These are phyloP conservation scores for Chaenogobius annularis DNA, from an alignment of 2,113 vertebrate genomes.

Conservation along the genomic window DNA sequence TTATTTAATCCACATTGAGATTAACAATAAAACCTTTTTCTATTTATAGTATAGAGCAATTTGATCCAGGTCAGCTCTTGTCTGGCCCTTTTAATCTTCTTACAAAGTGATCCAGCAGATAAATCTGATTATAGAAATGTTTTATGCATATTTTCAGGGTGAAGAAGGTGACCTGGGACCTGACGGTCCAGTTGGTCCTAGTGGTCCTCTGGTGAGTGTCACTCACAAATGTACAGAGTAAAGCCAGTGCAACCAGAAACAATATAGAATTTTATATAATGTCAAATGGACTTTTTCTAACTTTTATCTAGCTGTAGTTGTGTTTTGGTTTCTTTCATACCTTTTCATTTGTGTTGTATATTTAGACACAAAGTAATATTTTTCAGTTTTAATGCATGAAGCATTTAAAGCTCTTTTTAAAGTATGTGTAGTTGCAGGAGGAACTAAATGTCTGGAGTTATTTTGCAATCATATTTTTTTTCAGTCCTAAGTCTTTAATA, in stretches of 20 bases:
- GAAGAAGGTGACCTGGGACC: constrained; percentile 65
- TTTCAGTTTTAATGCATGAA: too few species aligned
- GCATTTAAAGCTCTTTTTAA: too few species aligned
- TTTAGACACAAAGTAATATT: too few species aligned
- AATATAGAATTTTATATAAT: neutral
- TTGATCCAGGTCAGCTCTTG: neutral
- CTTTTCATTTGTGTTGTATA: too few species aligned
- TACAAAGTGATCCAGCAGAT: neutral
- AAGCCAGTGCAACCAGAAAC: neutral
- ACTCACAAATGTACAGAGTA: neutral
- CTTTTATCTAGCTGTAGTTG: too few species aligned
- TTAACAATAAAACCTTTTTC: neutral
- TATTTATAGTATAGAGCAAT: neutral
- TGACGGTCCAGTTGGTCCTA: constrained; percentile 62
- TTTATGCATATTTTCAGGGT: constrained; percentile 55
- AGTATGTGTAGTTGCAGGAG: too few species aligned
- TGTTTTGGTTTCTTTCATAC: too few species aligned
- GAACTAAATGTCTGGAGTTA: too few species aligned
- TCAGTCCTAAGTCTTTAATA: neutral
- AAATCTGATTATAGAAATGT: neutral
- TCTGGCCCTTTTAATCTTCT: neutral
- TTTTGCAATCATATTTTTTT: too few species aligned
- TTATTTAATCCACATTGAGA: neutral
- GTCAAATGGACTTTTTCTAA: too few species aligned
- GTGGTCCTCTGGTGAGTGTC: constrained; percentile 68